Percentiles rank a stretch among this genome's conserved stretches.
phyloP scores from a whole-genome alignment of 92 coral and sea anemone genomes.

The Umimayanthus kanabou region DNA sequence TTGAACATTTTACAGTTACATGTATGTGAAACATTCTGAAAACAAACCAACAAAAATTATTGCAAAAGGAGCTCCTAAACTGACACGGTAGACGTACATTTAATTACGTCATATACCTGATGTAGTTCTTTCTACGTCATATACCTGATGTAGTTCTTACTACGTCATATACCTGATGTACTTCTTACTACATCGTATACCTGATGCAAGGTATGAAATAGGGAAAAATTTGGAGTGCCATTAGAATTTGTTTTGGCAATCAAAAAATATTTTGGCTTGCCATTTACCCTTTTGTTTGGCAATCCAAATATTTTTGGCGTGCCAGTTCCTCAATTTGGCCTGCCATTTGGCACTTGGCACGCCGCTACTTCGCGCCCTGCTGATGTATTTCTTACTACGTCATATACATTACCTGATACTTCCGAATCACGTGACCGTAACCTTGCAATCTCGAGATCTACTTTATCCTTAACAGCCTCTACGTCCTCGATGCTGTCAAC shows the following conservation, averaged over 20 bases:
- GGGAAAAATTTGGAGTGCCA: too few species aligned
- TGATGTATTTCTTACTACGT: not conserved
- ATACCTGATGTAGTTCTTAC: not conserved
- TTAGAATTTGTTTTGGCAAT: too few species aligned
- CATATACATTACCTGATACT: constrained; percentile 67
- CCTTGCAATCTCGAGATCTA: constrained; percentile 85
- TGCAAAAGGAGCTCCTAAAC: not conserved
- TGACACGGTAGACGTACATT: too few species aligned
- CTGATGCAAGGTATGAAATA: not conserved
- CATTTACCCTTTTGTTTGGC: too few species aligned
- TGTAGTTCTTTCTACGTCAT: not conserved
- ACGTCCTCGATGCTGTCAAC: constrained; percentile 77
- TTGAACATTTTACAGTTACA: too few species aligned
- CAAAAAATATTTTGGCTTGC: too few species aligned
- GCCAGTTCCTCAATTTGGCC: too few species aligned
- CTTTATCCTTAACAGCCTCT: constrained; percentile 83
- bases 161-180: not conserved
- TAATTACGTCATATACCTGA: not conserved
- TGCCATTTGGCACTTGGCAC: too few species aligned
- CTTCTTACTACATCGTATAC: not conserved
- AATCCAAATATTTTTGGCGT: too few species aligned
- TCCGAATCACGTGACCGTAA: constrained; percentile 96
- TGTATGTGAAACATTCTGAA: too few species aligned
- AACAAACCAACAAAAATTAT: too few species aligned
- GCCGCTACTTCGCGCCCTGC: too few species aligned